These are phyloP conservation scores for Helicolenus hilgendorfi DNA, from an alignment of 2,797 vertebrate species.

Conservation along the genomic window DNA sequence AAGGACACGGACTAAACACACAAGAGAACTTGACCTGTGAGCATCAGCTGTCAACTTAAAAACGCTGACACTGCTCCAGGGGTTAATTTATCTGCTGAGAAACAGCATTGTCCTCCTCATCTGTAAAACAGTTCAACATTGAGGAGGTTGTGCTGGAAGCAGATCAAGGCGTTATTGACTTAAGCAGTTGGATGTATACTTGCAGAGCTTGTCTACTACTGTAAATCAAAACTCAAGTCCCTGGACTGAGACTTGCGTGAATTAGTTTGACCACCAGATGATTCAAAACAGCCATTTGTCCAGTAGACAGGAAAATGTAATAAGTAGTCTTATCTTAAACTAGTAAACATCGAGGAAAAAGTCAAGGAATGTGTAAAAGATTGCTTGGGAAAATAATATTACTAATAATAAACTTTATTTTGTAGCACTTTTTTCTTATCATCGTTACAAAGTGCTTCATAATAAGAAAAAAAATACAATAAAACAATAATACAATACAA, in stretches of 20 bases:
- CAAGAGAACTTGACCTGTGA: conserved; percentile 65
- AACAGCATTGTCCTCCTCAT: conserved; percentile 55
- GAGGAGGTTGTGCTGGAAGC: conserved; percentile 30
- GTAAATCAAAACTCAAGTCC: conserved; percentile 72
- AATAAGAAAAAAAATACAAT: too few relatives aligned
- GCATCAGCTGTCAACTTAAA: conserved; percentile 62
- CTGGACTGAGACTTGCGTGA: conserved; percentile 22
- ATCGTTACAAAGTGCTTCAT: too few relatives aligned
- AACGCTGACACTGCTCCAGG: conserved; percentile 59
- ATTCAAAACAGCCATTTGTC: conserved; percentile 49
- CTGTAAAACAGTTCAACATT: conserved; percentile 75
- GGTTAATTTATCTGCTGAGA: conserved; percentile 54
- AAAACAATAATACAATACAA: not conserved
- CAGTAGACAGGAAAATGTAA: not conserved
- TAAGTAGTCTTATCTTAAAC: conserved; percentile 46
- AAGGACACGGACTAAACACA: conserved; percentile 34
- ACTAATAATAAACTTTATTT: too few relatives aligned
- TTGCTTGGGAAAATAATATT: conserved; percentile 36
- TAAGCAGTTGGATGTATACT: conserved; percentile 56
- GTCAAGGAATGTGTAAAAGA: conserved; percentile 46
- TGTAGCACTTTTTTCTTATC: too few relatives aligned
- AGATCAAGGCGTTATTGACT: conserved; percentile 70
- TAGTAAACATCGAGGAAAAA: conserved; percentile 34
- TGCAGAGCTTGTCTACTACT: conserved; percentile 47
- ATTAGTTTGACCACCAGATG: conserved; percentile 48